These are phyloP conservation scores for Mechanitis messenoides DNA, from an alignment of 2,888 invertebrate species.

Conservation along the genomic window DNA sequence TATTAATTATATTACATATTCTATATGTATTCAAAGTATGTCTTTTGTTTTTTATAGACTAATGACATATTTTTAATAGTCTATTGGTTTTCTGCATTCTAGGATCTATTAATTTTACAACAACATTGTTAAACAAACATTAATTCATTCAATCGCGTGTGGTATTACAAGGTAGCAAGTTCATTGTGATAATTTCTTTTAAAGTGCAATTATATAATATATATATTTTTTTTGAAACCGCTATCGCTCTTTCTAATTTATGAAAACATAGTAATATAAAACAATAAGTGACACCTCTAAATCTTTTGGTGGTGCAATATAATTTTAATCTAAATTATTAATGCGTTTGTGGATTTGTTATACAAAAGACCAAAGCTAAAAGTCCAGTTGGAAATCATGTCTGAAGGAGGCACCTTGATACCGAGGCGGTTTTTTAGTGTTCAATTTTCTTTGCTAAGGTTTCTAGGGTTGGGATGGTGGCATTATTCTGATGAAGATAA, in stretches of 20 bases:
- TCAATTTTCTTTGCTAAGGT: conserved; percentile 56
- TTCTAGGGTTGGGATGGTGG: conserved; percentile 69
- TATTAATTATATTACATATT: too few species aligned
- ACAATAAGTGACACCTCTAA: background rate
- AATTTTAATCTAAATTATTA: background rate
- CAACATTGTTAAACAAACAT: too few species aligned
- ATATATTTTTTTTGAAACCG: too few species aligned
- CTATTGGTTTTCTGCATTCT: too few species aligned
- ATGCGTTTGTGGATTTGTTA: background rate
- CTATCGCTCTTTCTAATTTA: background rate
- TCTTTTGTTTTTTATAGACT: too few species aligned
- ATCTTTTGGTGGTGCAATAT: background rate
- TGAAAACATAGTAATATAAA: background rate
- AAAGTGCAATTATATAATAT: too few species aligned
- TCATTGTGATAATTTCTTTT: too few species aligned
- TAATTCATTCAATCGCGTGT: too few species aligned
- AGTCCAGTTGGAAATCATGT: conserved; percentile 1
- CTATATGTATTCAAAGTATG: too few species aligned
- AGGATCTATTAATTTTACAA: too few species aligned
- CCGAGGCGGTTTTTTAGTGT: conserved; percentile 56
- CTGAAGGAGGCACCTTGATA: background rate
- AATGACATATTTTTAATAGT: too few species aligned
- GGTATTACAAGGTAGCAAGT: too few species aligned
- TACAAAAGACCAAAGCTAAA: background rate
- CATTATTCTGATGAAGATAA: conserved; percentile 63